Base-by-base conservation (phyloP, 2,888 invertebrate genomes). In the Noctua janthina region DNA sequence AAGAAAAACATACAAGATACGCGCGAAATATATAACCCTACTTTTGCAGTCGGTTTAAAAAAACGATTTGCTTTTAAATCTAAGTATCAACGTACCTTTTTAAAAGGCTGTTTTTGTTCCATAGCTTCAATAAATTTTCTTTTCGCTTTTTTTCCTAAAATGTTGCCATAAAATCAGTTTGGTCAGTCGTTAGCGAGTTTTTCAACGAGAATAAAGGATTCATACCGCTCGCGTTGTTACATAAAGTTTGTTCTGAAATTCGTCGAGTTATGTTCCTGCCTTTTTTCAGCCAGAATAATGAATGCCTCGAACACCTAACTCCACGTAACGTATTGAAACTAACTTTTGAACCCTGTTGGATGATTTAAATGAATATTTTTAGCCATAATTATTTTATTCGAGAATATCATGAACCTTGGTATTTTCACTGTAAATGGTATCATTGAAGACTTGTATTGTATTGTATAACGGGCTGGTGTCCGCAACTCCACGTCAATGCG, bases 271-370 rank as follows among this genome's bases (percentile, higher is more conserved):
- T 29, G 43, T 46, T 56, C 59, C 59, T 29, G 46, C 23, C 49
- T 70, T 82, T 79, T 82, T 82, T 77, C 72, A 82, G 75, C n/a
- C 59, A 69, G 74, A 77, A 77, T 79, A 82, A 74, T 82, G 67
- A 76, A 78, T 54, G 46, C 76, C 20, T 64, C 29, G 64, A 69
- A 68, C 35, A 74, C 46, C 51, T 67, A 84, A 81, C 78, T 76
- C 51, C 15, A n/a, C 29, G 51, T 77, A 72, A 8, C n/a, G 29
- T 46, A 59, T 43, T 76, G 56, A 78, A 85, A 78, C 39, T 59
- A 74, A 78, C 54, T 82, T 81, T 78, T 69, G 39, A 54, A 74
- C 51, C 62, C 51, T 59, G 51, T 56, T 59, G 59, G 56, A 66
- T 62, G 17, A 71, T 75, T 66, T 46, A n/a, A 76, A 66, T 71